Evolutionary conservation across 2,888 invertebrate genomes (phyloP).

Genomic region (Tholera decimalis): DNA sequence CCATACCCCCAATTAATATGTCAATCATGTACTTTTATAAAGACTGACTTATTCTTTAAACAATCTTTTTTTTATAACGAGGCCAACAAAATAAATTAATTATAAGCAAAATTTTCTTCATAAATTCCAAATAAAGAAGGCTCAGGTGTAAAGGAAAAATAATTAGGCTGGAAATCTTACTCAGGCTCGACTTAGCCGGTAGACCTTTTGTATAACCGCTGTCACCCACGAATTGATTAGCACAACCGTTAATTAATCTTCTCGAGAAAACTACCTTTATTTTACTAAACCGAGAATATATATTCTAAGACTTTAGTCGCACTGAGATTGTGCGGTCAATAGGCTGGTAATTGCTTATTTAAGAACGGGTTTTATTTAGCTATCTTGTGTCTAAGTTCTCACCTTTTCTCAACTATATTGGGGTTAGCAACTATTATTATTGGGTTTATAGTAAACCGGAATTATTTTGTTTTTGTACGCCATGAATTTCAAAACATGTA

Average conservation of each 20-base stretch:
- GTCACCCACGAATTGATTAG: slow-evolving; percentile 56
- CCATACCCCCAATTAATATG: too few species aligned
- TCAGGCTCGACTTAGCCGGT: slow-evolving; percentile 36
- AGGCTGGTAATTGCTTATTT: slow-evolving; percentile 12
- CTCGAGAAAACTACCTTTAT: slow-evolving; percentile 44
- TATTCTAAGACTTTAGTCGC: slow-evolving; percentile 15
- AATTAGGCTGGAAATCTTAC: slow-evolving; percentile 49
- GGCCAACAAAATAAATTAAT: slow-evolving; percentile 32
- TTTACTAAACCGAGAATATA: slow-evolving; percentile 28
- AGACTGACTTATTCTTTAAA: slow-evolving; percentile 4
- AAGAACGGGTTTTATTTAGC: background rate
- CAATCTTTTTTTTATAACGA: slow-evolving; percentile 10
- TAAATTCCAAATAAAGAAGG: slow-evolving; percentile 13
- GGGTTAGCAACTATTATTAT: too few species aligned
- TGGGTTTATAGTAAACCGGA: too few species aligned
- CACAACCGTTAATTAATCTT: slow-evolving; percentile 56
- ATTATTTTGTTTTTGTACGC: too few species aligned
- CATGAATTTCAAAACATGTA: too few species aligned
- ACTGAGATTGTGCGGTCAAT: slow-evolving; percentile 1
- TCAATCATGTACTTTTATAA: background rate
- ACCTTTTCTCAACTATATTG: too few species aligned
- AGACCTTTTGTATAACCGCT: slow-evolving; percentile 53
- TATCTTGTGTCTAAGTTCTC: background rate
- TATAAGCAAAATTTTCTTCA: slow-evolving; percentile 38
- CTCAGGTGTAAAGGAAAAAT: slow-evolving; percentile 50